A percentile compares a stretch with the other conserved stretches of the same genome.
Evolutionary conservation across 2,888 invertebrate species (phyloP).

Genomic region (Myopa testacea): DNA sequence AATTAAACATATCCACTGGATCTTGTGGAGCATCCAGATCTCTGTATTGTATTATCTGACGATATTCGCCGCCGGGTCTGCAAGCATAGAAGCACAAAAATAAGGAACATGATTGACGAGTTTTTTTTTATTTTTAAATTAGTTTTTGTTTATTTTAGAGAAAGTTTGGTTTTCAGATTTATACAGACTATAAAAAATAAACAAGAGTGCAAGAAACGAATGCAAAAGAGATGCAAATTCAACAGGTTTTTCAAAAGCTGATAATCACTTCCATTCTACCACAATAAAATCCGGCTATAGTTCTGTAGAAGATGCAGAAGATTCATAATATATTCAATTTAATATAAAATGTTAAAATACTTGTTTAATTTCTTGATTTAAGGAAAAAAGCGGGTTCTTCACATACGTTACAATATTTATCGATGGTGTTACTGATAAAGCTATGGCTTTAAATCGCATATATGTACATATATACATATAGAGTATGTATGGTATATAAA

Average conservation of each 20-base stretch:
- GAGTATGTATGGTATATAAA: neutral
- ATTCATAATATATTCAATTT: constrained; percentile 4
- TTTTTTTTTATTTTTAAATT: neutral
- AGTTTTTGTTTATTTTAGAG: constrained; percentile 34
- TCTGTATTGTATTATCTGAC: constrained; percentile 91
- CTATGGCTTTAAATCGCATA: neutral
- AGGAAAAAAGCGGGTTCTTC: too few relatives aligned
- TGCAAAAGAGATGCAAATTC: neutral
- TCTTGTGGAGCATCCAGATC: constrained; percentile 94
- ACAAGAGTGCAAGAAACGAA: neutral
- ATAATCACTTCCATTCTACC: too few relatives aligned
- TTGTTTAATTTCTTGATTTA: neutral
- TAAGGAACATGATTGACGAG: constrained; percentile 22
- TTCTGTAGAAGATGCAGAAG: neutral
- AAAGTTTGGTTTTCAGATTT: constrained; percentile 16
- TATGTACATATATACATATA: neutral
- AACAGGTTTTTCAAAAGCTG: neutral
- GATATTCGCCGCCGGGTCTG: constrained; percentile 83
- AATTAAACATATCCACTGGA: constrained; percentile 82
- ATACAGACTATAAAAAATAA: neutral
- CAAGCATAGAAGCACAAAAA: constrained; percentile 69
- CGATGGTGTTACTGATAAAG: too few relatives aligned
- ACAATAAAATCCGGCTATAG: neutral
- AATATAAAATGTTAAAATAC: constrained; percentile 11
- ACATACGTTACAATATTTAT: too few relatives aligned